A percentile compares a stretch with the other conserved stretches of the same genome.
Evolutionary conservation across 2,113 vertebrate species (phyloP).

Genomic region (Coreoperca whiteheadi): DNA sequence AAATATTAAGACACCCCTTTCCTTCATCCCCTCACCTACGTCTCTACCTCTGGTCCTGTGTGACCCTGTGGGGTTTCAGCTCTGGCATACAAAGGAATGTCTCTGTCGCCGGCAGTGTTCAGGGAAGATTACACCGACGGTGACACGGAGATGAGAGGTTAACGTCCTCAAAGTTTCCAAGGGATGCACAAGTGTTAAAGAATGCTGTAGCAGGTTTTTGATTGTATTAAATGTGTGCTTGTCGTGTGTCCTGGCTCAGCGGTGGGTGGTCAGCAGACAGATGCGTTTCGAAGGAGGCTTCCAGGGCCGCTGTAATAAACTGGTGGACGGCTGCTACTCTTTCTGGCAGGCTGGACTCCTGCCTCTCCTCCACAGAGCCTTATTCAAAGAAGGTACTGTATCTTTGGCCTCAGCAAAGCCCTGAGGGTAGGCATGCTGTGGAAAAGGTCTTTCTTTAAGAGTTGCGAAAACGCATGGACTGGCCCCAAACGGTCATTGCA

Average conservation of each 20-base stretch:
- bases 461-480: not conserved
- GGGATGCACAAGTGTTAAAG: not conserved
- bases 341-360: constrained; percentile 98
- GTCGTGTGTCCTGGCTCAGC: constrained; percentile 74
- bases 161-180: not conserved
- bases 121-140: not conserved
- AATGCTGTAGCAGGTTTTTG: not conserved
- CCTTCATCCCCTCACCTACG: not conserved
- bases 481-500: not conserved
- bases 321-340: constrained; percentile 98
- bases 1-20: not conserved
- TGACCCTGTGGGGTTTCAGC: not conserved
- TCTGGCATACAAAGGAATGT: too few species aligned
- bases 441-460: too few species aligned
- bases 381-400: constrained; percentile 88
- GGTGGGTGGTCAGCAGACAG: constrained; percentile 94
- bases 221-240: not conserved
- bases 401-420: not conserved
- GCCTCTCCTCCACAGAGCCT: constrained; percentile 92
- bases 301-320: constrained; percentile 97
- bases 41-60: not conserved
- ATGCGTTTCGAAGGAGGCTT: constrained; percentile 98
- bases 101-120: not conserved
- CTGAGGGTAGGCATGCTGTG: not conserved
- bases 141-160: not conserved